Evolutionary conservation across 2,113 vertebrate species (phyloP), one percentile per base, ranked within the genome.

Genomic region (Actenoides lindsayi): DNA sequence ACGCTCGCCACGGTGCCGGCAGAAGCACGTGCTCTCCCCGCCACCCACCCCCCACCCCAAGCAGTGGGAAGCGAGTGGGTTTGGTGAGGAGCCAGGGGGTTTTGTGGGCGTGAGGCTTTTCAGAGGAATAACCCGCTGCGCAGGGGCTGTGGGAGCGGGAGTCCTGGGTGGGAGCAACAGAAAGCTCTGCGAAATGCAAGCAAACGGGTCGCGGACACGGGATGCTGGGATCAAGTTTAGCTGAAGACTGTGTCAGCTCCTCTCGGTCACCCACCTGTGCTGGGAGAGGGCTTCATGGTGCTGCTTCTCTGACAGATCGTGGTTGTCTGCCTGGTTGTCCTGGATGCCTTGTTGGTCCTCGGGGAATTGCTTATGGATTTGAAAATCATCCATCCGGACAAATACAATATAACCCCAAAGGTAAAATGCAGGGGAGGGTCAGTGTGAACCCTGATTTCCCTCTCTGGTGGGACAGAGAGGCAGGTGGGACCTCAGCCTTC

Each of bases 311-410:
- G 11, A 28, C 96, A 99, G 99, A 97, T 99, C 5, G 5, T 98
- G 60, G 95, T 99, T 94, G 99, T 99, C 77, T 98, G 97, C 97
- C 80, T 99, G 96, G 99, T 99, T 6, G 63, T 99, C 82, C 90
- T 99, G 97, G 99, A 99, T 28, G 99, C 99, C 33, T 75, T 99
- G 53, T 97, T 99, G 96, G 99, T 99, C 18, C 98, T 99, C 0
- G 98, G 98, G 2, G 99, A 99, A 79, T 93, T 99, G 93, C 98
- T 99, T 1, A 97, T 99, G 80, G 99, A 99, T 89, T 95, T 99
- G 94, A 96, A 98, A 46, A 98, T 99, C 93, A 99, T 99, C 79
- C 20, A 96, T 50, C 85, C 98, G 0, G 98, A 99, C 83, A 93
- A 98, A 56, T 97, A 97, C 0, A 92, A 98, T 11, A 93, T 99